Evolutionary conservation across 2,797 vertebrate species (phyloP).

Genomic region (Sebastes vulpes): DNA sequence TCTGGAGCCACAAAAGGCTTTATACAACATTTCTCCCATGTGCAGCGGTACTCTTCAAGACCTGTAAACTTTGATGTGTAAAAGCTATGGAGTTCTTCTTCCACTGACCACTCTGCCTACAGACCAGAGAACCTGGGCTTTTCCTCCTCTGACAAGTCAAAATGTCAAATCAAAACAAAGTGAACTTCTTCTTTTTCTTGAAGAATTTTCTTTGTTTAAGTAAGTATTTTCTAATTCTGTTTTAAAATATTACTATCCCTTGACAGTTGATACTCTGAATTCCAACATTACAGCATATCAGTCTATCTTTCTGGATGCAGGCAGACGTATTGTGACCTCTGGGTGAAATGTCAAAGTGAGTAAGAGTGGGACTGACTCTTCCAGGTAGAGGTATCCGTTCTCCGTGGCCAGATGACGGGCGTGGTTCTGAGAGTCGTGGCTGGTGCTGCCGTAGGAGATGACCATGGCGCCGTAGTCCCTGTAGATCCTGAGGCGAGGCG

Average conservation of each 20-base stretch:
- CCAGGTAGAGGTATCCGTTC: slow-evolving; percentile 91
- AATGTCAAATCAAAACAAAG: neutral
- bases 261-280: neutral
- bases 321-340: neutral
- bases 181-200: neutral
- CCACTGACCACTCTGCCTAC: neutral
- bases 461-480: slow-evolving; percentile 93
- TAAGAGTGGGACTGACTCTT: slow-evolving; percentile 87
- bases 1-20: neutral
- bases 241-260: neutral
- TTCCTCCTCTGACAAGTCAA: neutral
- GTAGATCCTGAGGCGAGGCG: slow-evolving; percentile 85
- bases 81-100: neutral
- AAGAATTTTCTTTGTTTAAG: too few relatives aligned
- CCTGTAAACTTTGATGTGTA: neutral
- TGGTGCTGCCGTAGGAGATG: slow-evolving; percentile 88
- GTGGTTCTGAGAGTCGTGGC: slow-evolving; percentile 86
- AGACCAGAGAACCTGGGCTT: neutral
- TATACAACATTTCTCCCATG: neutral
- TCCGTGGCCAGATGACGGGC: slow-evolving; percentile 88
- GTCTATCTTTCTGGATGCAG: neutral
- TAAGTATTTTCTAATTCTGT: neutral
- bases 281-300: neutral
- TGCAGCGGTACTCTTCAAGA: neutral
- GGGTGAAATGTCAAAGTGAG: neutral